Evolutionary conservation across 1,140 invertebrate genomes (phyloP).

Genomic region (Drosophila watanabei): DNA sequence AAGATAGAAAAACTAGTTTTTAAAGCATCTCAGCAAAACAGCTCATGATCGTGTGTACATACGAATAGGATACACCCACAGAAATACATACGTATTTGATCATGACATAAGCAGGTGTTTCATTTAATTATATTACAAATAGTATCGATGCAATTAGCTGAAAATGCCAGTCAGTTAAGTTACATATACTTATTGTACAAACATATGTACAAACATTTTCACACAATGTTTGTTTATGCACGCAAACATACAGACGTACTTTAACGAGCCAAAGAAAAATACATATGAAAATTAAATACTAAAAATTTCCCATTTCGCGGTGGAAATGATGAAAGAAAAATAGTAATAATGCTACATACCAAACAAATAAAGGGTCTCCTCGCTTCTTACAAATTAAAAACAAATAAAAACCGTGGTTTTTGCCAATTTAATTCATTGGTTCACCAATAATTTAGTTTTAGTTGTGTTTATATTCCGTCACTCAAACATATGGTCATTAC

Average conservation of each 20-base stretch:
- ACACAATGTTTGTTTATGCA: constrained; percentile 33
- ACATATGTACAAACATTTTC: background rate
- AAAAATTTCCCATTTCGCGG: background rate
- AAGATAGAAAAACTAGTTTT: constrained; percentile 4
- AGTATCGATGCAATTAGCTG: background rate
- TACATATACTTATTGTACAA: background rate
- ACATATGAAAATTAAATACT: constrained; percentile 33
- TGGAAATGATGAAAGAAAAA: background rate
- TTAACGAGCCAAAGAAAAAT: constrained; percentile 12
- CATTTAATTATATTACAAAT: constrained; percentile 10
- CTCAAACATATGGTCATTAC: constrained; percentile 29
- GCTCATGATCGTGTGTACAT: background rate
- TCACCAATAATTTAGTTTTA: constrained; percentile 2
- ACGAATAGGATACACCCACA: constrained; percentile 3
- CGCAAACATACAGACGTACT: constrained; percentile 9
- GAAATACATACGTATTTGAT: background rate
- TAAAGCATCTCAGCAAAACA: background rate
- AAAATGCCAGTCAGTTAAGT: constrained; percentile 14
- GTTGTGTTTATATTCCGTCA: constrained; percentile 32
- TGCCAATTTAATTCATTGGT: constrained; percentile 16
- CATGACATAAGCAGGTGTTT: constrained; percentile 7
- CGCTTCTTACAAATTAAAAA: constrained; percentile 11
- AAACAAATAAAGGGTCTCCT: constrained; percentile 18
- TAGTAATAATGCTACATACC: constrained; percentile 12
- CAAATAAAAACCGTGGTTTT: background rate